Conservation (phyloP, 1,140 invertebrate species). For the Gryon sp. region DNA sequence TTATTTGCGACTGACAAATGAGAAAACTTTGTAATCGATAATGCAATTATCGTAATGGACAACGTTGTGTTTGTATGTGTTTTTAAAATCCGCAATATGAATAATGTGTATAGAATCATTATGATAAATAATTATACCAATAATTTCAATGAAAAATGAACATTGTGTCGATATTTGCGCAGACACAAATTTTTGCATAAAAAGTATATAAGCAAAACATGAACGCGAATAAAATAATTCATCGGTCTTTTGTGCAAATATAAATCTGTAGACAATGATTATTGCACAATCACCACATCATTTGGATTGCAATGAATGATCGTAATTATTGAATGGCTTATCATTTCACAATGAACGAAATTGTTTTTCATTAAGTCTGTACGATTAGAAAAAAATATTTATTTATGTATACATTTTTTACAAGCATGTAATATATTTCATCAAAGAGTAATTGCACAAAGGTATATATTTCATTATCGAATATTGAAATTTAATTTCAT, state of each 20-base stretch:
- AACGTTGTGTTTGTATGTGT: background rate
- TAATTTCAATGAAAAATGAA: too few relatives aligned
- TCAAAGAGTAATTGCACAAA: too few relatives aligned
- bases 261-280: slow-evolving; percentile 46
- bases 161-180: too few relatives aligned
- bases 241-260: slow-evolving; percentile 40
- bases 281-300: slow-evolving; percentile 48
- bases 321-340: slow-evolving; percentile 31
- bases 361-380: slow-evolving; percentile 25
- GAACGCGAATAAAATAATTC: slow-evolving; percentile 28
- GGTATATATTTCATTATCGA: too few relatives aligned
- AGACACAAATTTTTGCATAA: background rate
- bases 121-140: too few relatives aligned
- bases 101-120: too few relatives aligned
- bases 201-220: slow-evolving; percentile 13
- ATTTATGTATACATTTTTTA: too few relatives aligned
- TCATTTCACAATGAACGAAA: slow-evolving; percentile 14
- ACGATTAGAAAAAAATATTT: too few relatives aligned
- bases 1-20: background rate
- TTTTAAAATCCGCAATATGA: background rate
- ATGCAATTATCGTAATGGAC: slow-evolving; percentile 12
- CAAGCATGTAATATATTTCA: too few relatives aligned
- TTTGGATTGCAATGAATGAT: slow-evolving; percentile 34
- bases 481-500: too few relatives aligned
- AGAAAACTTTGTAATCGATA: slow-evolving; percentile 14